Evolutionary conservation across 2,888 invertebrate species (phyloP).

Genomic region (Lottia gigantea): DNA sequence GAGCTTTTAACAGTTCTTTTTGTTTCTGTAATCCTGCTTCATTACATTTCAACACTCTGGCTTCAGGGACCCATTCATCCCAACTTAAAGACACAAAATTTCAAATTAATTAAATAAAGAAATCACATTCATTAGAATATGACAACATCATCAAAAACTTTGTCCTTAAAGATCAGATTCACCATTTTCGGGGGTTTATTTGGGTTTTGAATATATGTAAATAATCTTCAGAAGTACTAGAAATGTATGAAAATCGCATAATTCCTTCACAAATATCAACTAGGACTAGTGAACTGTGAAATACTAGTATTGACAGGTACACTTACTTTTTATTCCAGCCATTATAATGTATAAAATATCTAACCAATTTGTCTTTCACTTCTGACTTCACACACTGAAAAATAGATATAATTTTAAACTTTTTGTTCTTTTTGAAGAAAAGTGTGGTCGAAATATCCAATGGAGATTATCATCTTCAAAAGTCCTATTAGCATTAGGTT

Average conservation of each 20-base stretch:
- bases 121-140: background rate
- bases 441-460: no score
- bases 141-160: no score
- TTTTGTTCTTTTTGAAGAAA: background rate
- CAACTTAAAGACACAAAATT: conserved; percentile 64
- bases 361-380: conserved; percentile 84
- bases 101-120: background rate
- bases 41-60: conserved; percentile 88
- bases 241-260: no score
- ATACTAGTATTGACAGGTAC: no score
- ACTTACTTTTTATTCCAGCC: conserved; percentile 97
- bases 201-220: no score
- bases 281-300: no score
- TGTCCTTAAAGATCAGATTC: no score
- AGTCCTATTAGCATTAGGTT: no score
- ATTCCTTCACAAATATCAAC: no score
- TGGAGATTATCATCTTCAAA: no score
- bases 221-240: no score
- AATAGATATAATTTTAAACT: conserved; percentile 18
- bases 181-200: no score
- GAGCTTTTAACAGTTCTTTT: conserved; percentile 85
- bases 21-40: conserved; percentile 89
- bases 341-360: conserved; percentile 95
- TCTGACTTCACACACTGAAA: conserved; percentile 80
- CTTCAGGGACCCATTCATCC: conserved; percentile 85